Conservation (phyloP, 2,888 invertebrate genomes). For the Sipha maydis region DNA sequence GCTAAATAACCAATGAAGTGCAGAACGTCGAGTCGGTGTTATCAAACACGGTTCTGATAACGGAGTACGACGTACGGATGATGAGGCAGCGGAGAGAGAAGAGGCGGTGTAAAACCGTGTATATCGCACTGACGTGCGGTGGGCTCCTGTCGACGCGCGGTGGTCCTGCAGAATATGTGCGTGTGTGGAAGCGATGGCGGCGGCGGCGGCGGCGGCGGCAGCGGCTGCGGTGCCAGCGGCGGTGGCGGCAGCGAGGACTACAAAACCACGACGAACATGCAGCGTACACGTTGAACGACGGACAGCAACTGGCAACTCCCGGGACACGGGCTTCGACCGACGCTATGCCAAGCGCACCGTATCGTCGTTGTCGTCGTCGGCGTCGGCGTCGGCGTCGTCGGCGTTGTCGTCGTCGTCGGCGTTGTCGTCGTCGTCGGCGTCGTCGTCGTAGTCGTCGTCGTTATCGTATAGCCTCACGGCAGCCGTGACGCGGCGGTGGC, state of each 20-base stretch:
- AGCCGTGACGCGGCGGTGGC: not conserved
- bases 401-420: not conserved
- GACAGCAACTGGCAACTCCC: constrained; percentile 22
- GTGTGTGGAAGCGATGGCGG: not conserved
- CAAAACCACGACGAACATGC: not conserved
- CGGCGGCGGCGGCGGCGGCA: not conserved
- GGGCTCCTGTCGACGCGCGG: not conserved
- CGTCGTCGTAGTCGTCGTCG: not conserved
- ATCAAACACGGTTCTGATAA: not conserved
- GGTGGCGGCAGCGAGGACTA: not conserved
- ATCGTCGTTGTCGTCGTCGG: not conserved
- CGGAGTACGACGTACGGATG: not conserved
- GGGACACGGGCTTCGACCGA: constrained; percentile 6
- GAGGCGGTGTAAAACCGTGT: not conserved
- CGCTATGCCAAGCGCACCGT: not conserved
- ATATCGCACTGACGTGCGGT: not conserved
- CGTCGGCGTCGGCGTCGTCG: not conserved
- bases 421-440: not conserved
- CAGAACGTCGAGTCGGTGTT: not conserved
- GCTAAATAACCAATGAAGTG: not conserved
- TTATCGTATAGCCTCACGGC: not conserved
- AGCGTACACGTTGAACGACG: not conserved
- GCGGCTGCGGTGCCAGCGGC: not conserved
- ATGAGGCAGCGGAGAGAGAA: not conserved
- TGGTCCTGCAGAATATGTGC: not conserved